Evolutionary conservation across 2,113 vertebrate genomes (phyloP).

Genomic region (Serinus canaria): DNA sequence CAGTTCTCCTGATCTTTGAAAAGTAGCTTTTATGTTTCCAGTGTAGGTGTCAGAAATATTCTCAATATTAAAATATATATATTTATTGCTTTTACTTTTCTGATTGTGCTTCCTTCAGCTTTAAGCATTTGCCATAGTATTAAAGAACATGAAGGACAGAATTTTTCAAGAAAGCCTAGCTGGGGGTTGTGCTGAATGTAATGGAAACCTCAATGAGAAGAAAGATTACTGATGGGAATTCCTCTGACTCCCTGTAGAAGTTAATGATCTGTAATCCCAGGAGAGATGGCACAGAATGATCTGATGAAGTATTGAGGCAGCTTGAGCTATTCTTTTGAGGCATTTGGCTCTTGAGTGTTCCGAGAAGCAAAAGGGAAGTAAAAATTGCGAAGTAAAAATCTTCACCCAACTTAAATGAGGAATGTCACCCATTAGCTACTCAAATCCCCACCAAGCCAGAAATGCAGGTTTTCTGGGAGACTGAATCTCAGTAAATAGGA

Average conservation of each 20-base stretch:
- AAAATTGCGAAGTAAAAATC: neutral
- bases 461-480: neutral
- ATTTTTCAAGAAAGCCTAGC: neutral
- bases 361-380: neutral
- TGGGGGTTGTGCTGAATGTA: neutral
- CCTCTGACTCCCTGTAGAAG: neutral
- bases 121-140: neutral
- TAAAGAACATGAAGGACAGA: neutral
- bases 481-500: neutral
- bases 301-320: neutral
- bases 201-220: neutral
- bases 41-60: neutral
- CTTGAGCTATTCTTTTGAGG: neutral
- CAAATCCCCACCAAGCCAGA: neutral
- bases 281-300: neutral
- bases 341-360: neutral
- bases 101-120: neutral
- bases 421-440: neutral
- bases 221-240: neutral
- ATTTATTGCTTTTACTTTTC: conserved; percentile 3
- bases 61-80: neutral
- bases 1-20: conserved; percentile 25
- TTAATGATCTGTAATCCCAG: neutral
- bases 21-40: conserved; percentile 17
- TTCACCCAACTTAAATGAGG: neutral